A percentile compares a stretch with the other conserved stretches of the same genome.
Evolutionary conservation across 2,888 invertebrate genomes (phyloP).

Genomic region (Andrena minutula): DNA sequence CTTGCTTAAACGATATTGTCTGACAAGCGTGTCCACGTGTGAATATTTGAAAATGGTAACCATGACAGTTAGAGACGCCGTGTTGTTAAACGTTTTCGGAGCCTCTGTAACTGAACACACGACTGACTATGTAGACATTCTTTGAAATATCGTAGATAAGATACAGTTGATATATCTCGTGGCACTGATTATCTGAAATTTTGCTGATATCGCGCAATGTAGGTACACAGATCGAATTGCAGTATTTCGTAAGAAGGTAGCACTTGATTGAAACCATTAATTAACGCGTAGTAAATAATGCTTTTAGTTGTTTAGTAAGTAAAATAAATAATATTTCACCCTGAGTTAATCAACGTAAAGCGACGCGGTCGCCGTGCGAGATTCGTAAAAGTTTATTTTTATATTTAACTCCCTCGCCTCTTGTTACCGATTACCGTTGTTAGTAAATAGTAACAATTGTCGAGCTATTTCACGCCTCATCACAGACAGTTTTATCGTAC

Average conservation of each 20-base stretch:
- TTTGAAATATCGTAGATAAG: constrained; percentile 26
- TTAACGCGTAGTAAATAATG: constrained; percentile 2
- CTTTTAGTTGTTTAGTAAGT: too few species aligned
- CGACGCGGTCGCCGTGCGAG: background rate
- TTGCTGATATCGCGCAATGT: background rate
- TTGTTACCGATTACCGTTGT: background rate
- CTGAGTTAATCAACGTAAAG: constrained; percentile 25
- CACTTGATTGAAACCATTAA: background rate
- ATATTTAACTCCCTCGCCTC: background rate
- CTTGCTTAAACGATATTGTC: background rate
- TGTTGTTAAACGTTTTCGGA: constrained; percentile 4
- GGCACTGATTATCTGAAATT: background rate
- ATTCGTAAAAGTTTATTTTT: background rate
- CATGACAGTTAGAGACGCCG: constrained; percentile 1
- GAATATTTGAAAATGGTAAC: constrained; percentile 14
- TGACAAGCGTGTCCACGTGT: background rate
- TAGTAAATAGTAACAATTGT: constrained; percentile 7
- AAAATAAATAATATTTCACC: background rate
- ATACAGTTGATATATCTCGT: background rate
- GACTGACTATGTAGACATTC: constrained; percentile 45
- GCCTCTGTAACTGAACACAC: constrained; percentile 26
- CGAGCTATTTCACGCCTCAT: constrained; percentile 22
- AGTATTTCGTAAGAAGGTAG: background rate
- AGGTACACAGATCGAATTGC: background rate
- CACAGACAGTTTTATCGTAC: constrained; percentile 34